These are phyloP conservation scores for Microplitis demolitor DNA, from an alignment of 1,140 invertebrate genomes.

Conservation along the genomic window DNA sequence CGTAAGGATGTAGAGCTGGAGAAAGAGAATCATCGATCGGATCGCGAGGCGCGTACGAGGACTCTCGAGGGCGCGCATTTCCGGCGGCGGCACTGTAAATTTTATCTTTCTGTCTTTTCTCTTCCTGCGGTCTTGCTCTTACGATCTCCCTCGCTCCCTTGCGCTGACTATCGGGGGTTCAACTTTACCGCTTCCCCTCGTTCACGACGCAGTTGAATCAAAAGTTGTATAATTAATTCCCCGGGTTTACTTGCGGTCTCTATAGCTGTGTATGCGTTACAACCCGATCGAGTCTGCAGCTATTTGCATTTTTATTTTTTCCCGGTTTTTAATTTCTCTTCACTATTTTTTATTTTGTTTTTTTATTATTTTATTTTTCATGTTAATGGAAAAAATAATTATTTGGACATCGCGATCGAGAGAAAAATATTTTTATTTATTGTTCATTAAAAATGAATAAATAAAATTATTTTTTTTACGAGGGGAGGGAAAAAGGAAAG, in stretches of 20 bases:
- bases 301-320: slow-evolving; percentile 23
- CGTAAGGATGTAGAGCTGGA: neutral
- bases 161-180: neutral
- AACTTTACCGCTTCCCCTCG: slow-evolving; percentile 23
- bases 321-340: neutral
- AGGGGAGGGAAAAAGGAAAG: neutral
- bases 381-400: neutral
- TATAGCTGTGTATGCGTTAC: neutral
- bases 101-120: slow-evolving; percentile 10
- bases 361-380: neutral
- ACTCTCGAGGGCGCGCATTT: slow-evolving; percentile 17
- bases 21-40: neutral
- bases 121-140: slow-evolving; percentile 2
- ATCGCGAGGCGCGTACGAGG: neutral
- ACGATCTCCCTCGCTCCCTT: neutral
- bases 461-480: neutral
- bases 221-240: slow-evolving; percentile 55
- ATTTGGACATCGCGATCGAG: too few relatives aligned
- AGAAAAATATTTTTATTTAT: too few relatives aligned
- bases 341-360: too few relatives aligned
- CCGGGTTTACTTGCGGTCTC: neutral
- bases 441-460: too few relatives aligned
- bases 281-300: slow-evolving; percentile 18
- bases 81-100: neutral
- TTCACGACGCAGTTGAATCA: slow-evolving; percentile 45